These are phyloP conservation scores for Columba guinea DNA, from an alignment of 2,797 vertebrate species.

Conservation along the genomic window DNA sequence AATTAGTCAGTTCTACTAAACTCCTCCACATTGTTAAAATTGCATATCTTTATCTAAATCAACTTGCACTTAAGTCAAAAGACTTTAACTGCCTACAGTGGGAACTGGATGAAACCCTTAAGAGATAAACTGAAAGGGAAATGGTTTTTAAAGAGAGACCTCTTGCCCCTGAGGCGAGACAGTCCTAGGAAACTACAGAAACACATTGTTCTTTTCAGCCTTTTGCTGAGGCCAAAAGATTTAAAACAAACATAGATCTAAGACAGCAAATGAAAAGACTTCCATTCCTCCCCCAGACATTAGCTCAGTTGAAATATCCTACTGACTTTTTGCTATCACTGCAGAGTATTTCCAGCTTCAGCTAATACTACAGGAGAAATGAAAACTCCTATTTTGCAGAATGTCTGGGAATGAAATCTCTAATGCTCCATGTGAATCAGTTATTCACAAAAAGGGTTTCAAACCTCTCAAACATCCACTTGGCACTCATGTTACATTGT, in stretches of 20 bases:
- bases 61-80: background rate
- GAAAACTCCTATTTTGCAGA: background rate
- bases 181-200: constrained; percentile 25
- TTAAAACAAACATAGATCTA: background rate
- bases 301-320: background rate
- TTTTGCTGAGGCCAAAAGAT: background rate
- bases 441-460: background rate
- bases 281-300: background rate
- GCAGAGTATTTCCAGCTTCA: background rate
- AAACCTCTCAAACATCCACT: background rate
- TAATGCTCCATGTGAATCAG: background rate
- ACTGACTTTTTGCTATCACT: background rate
- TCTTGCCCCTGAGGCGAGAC: background rate
- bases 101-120: background rate
- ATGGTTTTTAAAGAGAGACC: constrained; percentile 1
- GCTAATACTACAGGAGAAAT: background rate
- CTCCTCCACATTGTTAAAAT: background rate
- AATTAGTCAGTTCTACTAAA: background rate
- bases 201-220: constrained; percentile 27
- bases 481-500: background rate
- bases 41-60: background rate
- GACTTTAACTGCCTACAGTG: background rate
- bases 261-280: background rate
- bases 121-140: constrained; percentile 16
- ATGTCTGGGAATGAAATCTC: background rate